Evolutionary conservation across 1,140 invertebrate genomes (phyloP).

Genomic region (Dryas iulia): DNA sequence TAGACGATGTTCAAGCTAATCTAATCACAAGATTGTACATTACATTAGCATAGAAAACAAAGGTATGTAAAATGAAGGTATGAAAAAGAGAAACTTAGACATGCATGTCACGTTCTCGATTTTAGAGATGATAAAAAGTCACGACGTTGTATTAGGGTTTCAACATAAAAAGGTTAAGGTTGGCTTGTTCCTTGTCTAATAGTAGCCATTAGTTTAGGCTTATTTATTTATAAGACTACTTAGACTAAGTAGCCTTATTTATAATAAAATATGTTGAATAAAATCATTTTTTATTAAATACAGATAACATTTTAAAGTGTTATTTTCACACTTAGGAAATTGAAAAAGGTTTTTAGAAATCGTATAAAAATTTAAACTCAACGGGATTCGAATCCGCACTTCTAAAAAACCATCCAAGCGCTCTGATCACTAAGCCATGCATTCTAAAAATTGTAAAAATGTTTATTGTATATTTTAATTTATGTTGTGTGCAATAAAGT

Average conservation of each 20-base stretch:
- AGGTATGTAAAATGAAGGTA: background rate
- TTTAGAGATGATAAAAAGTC: constrained; percentile 9
- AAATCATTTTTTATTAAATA: no score
- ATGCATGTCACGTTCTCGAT: constrained; percentile 8
- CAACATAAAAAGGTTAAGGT: constrained; percentile 9
- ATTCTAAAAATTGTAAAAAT: no score
- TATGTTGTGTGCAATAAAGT: no score
- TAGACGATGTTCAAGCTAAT: background rate
- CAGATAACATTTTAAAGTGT: no score
- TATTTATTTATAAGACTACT: background rate
- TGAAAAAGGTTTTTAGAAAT: no score
- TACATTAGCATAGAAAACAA: background rate
- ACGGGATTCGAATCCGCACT: no score
- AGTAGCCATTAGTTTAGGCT: background rate
- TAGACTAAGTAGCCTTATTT: background rate
- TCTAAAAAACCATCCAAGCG: no score
- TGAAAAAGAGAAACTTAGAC: constrained; percentile 1
- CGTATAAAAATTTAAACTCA: no score
- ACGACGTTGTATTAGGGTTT: constrained; percentile 3
- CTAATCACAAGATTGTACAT: background rate
- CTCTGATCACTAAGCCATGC: no score
- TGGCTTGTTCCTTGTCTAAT: background rate
- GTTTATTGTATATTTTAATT: no score
- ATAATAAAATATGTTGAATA: background rate
- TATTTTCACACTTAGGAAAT: no score